A percentile compares a stretch with the other conserved stretches of the same genome.
Evolutionary conservation across 2,888 invertebrate genomes (phyloP).

Genomic region (Stegana nigrithorax): DNA sequence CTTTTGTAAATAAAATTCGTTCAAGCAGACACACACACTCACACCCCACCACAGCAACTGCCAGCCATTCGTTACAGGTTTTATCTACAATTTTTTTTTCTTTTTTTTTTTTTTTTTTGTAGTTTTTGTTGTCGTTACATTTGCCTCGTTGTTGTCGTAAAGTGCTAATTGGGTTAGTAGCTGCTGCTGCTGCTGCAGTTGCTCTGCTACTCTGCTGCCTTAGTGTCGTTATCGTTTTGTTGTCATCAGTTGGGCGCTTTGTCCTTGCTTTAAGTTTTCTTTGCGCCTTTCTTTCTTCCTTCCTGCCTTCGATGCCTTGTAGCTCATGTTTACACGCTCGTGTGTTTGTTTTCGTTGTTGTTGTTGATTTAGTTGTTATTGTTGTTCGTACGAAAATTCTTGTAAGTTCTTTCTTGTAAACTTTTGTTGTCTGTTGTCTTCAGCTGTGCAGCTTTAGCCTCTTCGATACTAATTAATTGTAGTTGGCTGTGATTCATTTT

Average conservation of each 20-base stretch:
- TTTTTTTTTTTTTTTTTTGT: neutral
- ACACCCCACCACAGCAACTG: no score
- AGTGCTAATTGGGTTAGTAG: constrained; percentile 57
- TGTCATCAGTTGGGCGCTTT: neutral
- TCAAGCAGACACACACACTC: no score
- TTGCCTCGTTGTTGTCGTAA: constrained; percentile 29
- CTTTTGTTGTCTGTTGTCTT: no score
- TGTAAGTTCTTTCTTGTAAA: constrained; percentile 17
- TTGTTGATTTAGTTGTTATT: neutral
- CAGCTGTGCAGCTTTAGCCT: no score
- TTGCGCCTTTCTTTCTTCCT: neutral
- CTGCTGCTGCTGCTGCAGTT: no score
- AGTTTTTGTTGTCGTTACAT: neutral
- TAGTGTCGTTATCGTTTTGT: no score
- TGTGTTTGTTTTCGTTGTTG: neutral
- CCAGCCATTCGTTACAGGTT: neutral
- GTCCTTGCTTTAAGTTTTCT: neutral
- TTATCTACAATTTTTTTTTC: neutral
- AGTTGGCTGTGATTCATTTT: constrained; percentile 45
- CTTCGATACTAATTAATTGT: constrained; percentile 14
- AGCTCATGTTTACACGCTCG: constrained; percentile 1
- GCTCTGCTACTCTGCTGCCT: no score
- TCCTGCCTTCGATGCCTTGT: neutral
- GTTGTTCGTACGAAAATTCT: neutral
- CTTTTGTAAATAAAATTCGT: constrained; percentile 11